Evolutionary conservation across 2,888 invertebrate species (phyloP).

Genomic region (Hirtodrosophila alboralis): DNA sequence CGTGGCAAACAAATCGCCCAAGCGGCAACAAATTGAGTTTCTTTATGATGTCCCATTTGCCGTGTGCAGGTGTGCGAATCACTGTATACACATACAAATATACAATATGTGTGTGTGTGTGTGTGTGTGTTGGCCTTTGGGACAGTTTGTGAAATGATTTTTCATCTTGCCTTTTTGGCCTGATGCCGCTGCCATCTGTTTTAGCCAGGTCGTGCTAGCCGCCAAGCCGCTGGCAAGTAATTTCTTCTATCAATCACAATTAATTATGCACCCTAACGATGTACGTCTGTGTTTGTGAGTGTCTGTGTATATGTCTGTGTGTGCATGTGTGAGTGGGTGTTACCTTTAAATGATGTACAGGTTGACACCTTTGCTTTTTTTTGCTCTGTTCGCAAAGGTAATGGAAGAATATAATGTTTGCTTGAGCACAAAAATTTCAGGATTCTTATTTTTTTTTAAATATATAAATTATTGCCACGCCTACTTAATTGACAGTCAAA

Average conservation of each 20-base stretch:
- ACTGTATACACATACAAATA: too few species aligned
- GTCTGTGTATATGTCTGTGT: constrained; percentile 16
- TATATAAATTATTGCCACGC: too few species aligned
- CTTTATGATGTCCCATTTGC: constrained; percentile 79
- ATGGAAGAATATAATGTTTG: too few species aligned
- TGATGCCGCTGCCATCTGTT: constrained; percentile 62
- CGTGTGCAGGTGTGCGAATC: constrained; percentile 54
- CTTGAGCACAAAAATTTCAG: too few species aligned
- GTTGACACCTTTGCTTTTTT: constrained; percentile 53
- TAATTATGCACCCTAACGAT: constrained; percentile 63
- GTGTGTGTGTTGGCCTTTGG: constrained; percentile 51
- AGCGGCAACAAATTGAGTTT: constrained; percentile 80
- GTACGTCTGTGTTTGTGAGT: constrained; percentile 13
- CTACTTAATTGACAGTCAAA: too few species aligned
- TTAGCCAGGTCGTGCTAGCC: constrained; percentile 43
- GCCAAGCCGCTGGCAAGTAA: constrained; percentile 65
- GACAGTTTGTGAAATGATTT: constrained; percentile 78
- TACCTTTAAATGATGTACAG: constrained; percentile 59
- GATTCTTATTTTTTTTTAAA: too few species aligned
- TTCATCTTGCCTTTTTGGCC: constrained; percentile 65
- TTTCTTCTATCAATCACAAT: constrained; percentile 81
- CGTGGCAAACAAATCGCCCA: constrained; percentile 77
- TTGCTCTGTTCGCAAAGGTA: too few species aligned
- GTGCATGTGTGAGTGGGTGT: constrained; percentile 13
- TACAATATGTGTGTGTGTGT: constrained; percentile 15